Percentiles rank a stretch among this genome's conserved stretches.
phyloP scores from a whole-genome alignment of 2,888 invertebrate species.

The Lucinisca nassula region DNA sequence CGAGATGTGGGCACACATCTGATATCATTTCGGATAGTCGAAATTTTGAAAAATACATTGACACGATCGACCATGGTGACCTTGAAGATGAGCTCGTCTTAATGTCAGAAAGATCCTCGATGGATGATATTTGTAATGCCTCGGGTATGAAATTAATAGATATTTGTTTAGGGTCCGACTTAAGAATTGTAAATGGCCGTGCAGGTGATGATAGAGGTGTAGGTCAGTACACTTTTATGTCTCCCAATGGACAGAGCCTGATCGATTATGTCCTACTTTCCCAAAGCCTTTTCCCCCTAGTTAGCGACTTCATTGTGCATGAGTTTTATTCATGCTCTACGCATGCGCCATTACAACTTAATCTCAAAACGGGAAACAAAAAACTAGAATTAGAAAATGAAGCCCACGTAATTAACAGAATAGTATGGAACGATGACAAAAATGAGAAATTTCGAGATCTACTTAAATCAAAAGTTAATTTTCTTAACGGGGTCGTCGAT shows the following conservation, averaged over 20 bases:
- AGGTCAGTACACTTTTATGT: background rate
- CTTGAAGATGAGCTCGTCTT: background rate
- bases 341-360: background rate
- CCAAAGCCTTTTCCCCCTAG: background rate
- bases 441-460: background rate
- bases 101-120: background rate
- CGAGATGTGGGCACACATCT: background rate
- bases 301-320: background rate
- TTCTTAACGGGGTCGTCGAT: background rate
- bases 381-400: background rate
- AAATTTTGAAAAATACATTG: background rate
- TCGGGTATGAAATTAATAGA: conserved; percentile 11
- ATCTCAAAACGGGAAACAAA: background rate
- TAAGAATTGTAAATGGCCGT: conserved; percentile 22
- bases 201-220: conserved; percentile 8
- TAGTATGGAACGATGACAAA: background rate
- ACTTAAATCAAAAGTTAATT: background rate
- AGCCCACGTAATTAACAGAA: background rate
- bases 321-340: background rate
- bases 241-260: background rate
- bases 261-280: background rate
- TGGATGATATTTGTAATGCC: background rate
- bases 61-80: background rate
- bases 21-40: background rate
- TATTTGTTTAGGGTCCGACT: conserved; percentile 12